Base-by-base conservation (phyloP, 2,888 invertebrate species). In the Drosophila paracracens region DNA sequence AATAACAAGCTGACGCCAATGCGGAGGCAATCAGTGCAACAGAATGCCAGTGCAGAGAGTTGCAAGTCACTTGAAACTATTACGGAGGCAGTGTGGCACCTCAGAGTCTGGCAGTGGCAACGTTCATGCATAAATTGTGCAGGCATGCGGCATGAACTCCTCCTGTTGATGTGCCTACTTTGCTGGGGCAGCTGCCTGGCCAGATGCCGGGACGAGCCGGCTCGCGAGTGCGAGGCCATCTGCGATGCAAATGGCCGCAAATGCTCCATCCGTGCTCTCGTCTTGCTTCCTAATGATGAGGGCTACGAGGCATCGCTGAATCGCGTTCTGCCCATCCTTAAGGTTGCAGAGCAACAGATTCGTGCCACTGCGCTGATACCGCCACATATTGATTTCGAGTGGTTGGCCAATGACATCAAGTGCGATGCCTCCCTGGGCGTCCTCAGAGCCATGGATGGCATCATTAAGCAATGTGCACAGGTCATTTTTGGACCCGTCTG, bases 401-500 rank as follows among this genome's bases (percentile, higher is more conserved):
- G 95, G 94, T 92, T 94, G 75, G 93, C 94, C 11, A 95, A 95
- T 81, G 96, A 97, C 91, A 97, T 97, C 89, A 94, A 95, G 71
- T 97, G 97, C 77, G 95, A 96, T 81, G 95, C 96, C 2, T 96
- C 95, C 1, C 95, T 95, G 91, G 96, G 96, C 0, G 95, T 96
- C 59, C 95, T 96, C 58, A 94, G 95, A 0, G 95, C 96, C 1
- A 95, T 97, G 83, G 95, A 96, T 83, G 96, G 96, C 2, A 95
- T 95, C 91, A 95, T 94, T 18, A 93, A 95, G 70, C 95, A 95
- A 83, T 96, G 96, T 91, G 95, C 96, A 0, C 96, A 97, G 88
- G 95, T 97, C 0, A 95, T 97, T 87, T 95, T 97, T 82, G 97
- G 97, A 13, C 97, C 97, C 0, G 94, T 96, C 1, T 97, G 97